Base-by-base conservation (phyloP, 2,888 invertebrate species). In the Acleris holmiana region DNA sequence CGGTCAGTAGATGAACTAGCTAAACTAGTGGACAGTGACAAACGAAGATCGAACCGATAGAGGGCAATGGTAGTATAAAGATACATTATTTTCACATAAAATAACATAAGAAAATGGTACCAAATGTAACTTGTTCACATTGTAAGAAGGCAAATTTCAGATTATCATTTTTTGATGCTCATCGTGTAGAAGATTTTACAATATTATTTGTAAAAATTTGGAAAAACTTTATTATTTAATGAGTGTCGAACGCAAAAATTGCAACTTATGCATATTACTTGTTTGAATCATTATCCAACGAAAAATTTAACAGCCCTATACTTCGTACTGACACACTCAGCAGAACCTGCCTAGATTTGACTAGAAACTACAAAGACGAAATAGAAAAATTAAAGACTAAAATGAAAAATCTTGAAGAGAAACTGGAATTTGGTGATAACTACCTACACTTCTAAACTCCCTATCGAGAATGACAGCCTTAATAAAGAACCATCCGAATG, bases 281-380 rank as follows among this genome's bases (percentile, higher is more conserved):
- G 2, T 50, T 50, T 4, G 50, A 50, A n/a, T 25, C n/a, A n/a
- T 25, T 50, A 50, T 50, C 50, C 0, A 29, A 50, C 7, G 17
- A 8, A 17, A 29, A 50, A 1, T 50, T 50, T 15, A 29, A 50
- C 8, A 50, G 7, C n/a, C 29, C 25, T 1, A 7, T 25, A n/a
- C 25, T 29, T 6, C 25, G 17, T 6, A 15, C 17, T 25, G 29
- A 50, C 17, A 50, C 50, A 2, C 13, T 51, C 4, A 51, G 35
- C 10, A 51, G 35, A 29, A 51, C 35, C 13, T 51, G 51, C 18
- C 29, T 18, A 13, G 15, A 48, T 8, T 48, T 48, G 21, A 48
- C 48, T 48, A 18, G 18, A 47, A 47, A 47, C 5, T 15, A 50
- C n/a, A 50, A 50, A 25, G 51, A 29, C 25, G 51, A 51, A 18